Base-by-base conservation (phyloP, 2,113 vertebrate genomes). In the Ameiurus melas region DNA sequence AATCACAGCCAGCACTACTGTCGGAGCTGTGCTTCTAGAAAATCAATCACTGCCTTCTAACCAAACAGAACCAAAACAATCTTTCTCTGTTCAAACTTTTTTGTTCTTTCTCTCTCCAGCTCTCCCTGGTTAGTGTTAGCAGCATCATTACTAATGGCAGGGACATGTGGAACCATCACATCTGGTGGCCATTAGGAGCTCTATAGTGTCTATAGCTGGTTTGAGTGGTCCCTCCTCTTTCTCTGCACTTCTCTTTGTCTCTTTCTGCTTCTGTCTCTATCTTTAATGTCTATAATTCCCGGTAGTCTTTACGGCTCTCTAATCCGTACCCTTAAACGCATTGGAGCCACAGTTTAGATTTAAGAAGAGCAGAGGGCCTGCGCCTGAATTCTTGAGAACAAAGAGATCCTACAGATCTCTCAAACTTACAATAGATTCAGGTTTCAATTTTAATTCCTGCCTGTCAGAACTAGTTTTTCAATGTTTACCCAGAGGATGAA, bases 111-210 rank as follows among this genome's bases (percentile, higher is more conserved):
- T 43, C 39, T 43, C 39, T 43, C 39, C 64, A 73, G 75, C 51
- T 8, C 82, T 82, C 25, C 53, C 81, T 89, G 86, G 60, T 86
- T 88, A 84, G 84, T 22, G 14, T 87, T 83, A 68, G 57, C 39
- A 20, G 30, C 33, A 5, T 43, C 77, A 33, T 73, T 62, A 71
- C 85, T 58, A 66, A 85, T 88, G 80, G 75, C 58, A 82, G 80
- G 75, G 79, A 85, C 81, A 70, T 22, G 53, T 83, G 58, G 62
- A 86, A 58, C 19, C 20, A 87, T 93, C 92, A 88, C 92, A 92
- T 92, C 91, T 93, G 91, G 94, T 93, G 91, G 92, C 90, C 87
- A 92, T 93, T 93, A 92, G 70, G 57, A 92, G 86, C 89, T 92
- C 91, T 88, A 85, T 79, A 9, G 90, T 92, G 84, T 92, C 94